Conservation (phyloP, 2,797 vertebrate species). For the Ptychadena robeensis region DNA sequence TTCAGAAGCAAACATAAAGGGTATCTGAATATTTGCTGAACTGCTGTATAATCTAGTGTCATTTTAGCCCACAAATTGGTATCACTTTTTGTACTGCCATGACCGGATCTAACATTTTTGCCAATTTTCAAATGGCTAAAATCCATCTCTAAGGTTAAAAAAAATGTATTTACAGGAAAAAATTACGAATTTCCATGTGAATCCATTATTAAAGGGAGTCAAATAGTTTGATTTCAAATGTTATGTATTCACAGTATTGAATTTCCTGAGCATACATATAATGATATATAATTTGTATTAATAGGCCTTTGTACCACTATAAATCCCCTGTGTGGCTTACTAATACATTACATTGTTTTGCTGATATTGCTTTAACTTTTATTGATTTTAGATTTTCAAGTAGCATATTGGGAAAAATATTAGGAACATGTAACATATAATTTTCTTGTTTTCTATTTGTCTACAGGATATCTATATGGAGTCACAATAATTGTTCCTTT, state of each 20-base stretch:
- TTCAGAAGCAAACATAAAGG: slow-evolving; percentile 47
- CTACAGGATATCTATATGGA: too few species aligned
- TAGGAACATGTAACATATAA: not conserved
- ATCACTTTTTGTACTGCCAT: slow-evolving; percentile 26
- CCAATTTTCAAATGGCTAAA: slow-evolving; percentile 16
- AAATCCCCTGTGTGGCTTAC: not conserved
- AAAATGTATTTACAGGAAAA: not conserved
- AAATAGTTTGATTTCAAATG: not conserved
- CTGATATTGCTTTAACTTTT: not conserved
- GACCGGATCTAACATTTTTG: slow-evolving; percentile 1
- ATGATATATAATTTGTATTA: not conserved
- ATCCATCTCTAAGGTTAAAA: not conserved
- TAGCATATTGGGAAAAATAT: not conserved
- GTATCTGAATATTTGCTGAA: slow-evolving; percentile 48
- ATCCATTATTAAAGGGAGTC: not conserved
- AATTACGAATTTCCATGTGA: not conserved
- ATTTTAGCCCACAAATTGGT: slow-evolving; percentile 35
- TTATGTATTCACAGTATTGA: not conserved
- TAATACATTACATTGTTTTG: not conserved
- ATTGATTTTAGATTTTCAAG: not conserved
- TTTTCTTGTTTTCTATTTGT: too few species aligned
- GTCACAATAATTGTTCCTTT: too few species aligned
- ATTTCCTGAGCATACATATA: not conserved
- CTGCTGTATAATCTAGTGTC: slow-evolving; percentile 45
- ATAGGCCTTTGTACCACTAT: not conserved